Evolutionary conservation across 2,113 vertebrate genomes (phyloP).

Genomic region (Plecturocebus donacophilus): DNA sequence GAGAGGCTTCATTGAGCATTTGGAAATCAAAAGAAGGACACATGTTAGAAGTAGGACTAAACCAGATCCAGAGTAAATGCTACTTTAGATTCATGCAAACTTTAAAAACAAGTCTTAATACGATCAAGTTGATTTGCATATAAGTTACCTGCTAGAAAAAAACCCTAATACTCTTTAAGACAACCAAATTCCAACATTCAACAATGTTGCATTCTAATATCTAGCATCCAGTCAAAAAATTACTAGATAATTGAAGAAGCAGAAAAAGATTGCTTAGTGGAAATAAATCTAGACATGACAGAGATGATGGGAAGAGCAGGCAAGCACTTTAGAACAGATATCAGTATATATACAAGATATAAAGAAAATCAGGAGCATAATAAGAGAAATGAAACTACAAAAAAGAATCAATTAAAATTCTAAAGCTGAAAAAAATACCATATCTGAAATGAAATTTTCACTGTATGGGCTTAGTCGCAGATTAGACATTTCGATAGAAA

Average conservation of each 20-base stretch:
- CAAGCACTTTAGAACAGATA: background rate
- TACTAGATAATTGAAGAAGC: slow-evolving; percentile 4
- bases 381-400: background rate
- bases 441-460: slow-evolving; percentile 25
- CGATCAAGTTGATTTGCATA: background rate
- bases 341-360: background rate
- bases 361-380: slow-evolving; percentile 15
- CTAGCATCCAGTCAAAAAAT: background rate
- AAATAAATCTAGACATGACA: background rate
- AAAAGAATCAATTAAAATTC: background rate
- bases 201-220: slow-evolving; percentile 26
- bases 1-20: background rate
- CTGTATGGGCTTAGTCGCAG: background rate
- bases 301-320: background rate
- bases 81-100: background rate
- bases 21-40: background rate
- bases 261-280: background rate
- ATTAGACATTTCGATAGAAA: background rate
- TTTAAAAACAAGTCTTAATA: slow-evolving; percentile 7
- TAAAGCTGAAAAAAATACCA: background rate
- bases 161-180: background rate
- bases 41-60: background rate
- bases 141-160: background rate
- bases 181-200: background rate
- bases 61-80: background rate